Conservation (phyloP, 2,797 vertebrate species). For the Balearica regulorum region DNA sequence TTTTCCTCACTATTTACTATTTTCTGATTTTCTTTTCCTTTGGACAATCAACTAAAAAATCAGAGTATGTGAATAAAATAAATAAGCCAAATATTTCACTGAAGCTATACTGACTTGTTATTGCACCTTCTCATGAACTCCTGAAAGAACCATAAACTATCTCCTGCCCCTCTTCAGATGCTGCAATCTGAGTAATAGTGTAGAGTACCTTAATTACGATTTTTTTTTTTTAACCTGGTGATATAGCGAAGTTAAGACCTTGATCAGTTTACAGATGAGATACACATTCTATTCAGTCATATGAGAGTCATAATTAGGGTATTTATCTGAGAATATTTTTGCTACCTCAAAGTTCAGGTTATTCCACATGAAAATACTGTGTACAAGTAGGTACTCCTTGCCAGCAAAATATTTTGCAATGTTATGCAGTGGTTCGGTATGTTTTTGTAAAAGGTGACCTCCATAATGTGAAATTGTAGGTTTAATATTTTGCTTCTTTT, state of each 20-base stretch:
- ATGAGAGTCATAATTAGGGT: not conserved
- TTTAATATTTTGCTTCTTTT: constrained; percentile 22
- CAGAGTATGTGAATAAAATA: not conserved
- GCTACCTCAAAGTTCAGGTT: not conserved
- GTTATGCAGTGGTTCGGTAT: not conserved
- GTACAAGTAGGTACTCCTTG: not conserved
- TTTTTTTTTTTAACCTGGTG: not conserved
- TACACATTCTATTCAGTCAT: not conserved
- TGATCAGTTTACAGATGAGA: not conserved
- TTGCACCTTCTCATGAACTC: not conserved
- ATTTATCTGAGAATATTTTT: not conserved
- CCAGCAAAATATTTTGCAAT: not conserved
- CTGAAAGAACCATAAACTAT: not conserved
- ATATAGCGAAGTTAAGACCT: not conserved
- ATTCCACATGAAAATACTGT: not conserved
- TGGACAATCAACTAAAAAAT: not conserved
- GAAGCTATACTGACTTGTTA: not conserved
- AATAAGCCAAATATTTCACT: not conserved
- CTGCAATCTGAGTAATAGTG: not conserved
- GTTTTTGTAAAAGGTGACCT: not conserved
- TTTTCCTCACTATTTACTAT: not conserved
- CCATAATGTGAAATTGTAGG: not conserved
- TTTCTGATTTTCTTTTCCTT: not conserved
- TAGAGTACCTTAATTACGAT: not conserved
- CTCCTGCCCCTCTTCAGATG: not conserved